Base-by-base conservation (phyloP, 64 coral and sea anemone genomes). In the Trachythela sp. region DNA sequence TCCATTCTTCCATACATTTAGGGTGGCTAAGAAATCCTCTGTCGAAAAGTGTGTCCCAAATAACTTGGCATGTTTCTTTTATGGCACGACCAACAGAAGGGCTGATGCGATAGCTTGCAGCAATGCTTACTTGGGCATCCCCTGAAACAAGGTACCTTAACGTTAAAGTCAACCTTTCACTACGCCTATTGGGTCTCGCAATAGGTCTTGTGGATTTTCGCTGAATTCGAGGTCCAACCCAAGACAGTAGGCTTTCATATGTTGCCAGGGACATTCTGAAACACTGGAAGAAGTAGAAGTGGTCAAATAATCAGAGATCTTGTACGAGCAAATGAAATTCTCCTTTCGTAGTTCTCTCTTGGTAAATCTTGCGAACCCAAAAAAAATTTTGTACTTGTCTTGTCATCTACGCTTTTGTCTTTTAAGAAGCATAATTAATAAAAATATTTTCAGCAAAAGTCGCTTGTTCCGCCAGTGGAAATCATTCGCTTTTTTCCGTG, bases 241-340 rank as follows among this genome's bases (percentile, higher is more conserved):
- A 68, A 68, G 59, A 68, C 59, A 68, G 59, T 68, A 68, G 59
- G 4, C 14, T 68, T 31, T 68, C 59, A 68, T 68, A 68, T 68
- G 59, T 68, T 3, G 59, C 14, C 3, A 14, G 5, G 59, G 59
- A 6, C 59, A 68, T 68, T 14, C 59, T 68, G 59, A 68, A 68
- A 14, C 59, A 68, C 59, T 68, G 59, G 59, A 68, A 68, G 59
- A 68, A 68, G 14, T 68, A 68, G 4, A 68, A 68, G 59, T 8
- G 5, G 59, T 68, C 59, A 14, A 68, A 68, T 68, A 68, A 68
- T 14, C 59, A 6, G 59, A 68, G 59, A 14, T 68, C 59, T 68
- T 68, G 59, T 14, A 68, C 20, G 18, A 68, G 18, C 59, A 68
- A 68, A 68, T 68, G 14, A 14, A 6, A 68, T 68, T 68, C 59